Evolutionary conservation across 2,797 vertebrate genomes (phyloP), one percentile per base, ranked within the genome.

Genomic region (Aplochiton taeniatus): DNA sequence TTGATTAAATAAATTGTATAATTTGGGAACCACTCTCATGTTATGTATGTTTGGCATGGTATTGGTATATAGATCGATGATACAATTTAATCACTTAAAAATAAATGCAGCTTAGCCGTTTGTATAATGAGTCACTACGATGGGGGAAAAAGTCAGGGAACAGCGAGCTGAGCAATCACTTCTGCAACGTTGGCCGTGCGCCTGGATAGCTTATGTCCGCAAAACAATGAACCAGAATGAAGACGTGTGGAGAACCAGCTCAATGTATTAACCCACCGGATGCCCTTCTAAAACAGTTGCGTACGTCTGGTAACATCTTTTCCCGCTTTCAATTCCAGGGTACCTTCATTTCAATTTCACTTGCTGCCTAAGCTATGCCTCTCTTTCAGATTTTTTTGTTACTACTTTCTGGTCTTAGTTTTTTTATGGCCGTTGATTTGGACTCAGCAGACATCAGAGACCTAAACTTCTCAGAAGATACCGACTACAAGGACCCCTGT

Each of bases 401-500:
- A 31, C 74, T 89, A 74, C 79, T 90, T 54, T 83, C 76, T 69
- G 64, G 57, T 60, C 61, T 90, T 66, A 66, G 66, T 66, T 70
- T 87, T 54, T 82, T 84, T 75, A 66, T 78, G 67, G 73, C 65
- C 55, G 82, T 65, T 74, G 75, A 73, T 16, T 54, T 83, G 81
- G 77, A 88, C 48, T 65, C 61, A 56, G 73, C 19, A 73, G 88
- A 88, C 54, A 8, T 76, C 13, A 58, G 63, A 68, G 43, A 68
- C 68, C 57, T 70, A 50, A 80, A 65, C 68, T 58, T 52, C 20
- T 17, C 68, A 16, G 89, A 92, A 81, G 83, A 18, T 47, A 82
- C 90, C 79, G 89, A 92, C 78, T 93, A 91, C 84, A 91, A 87
- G 84, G 92, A 93, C 81, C 92, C 92, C 8, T 93, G 92, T 81